Evolutionary conservation across 2,888 invertebrate genomes (phyloP).

Genomic region (Altica lythri): DNA sequence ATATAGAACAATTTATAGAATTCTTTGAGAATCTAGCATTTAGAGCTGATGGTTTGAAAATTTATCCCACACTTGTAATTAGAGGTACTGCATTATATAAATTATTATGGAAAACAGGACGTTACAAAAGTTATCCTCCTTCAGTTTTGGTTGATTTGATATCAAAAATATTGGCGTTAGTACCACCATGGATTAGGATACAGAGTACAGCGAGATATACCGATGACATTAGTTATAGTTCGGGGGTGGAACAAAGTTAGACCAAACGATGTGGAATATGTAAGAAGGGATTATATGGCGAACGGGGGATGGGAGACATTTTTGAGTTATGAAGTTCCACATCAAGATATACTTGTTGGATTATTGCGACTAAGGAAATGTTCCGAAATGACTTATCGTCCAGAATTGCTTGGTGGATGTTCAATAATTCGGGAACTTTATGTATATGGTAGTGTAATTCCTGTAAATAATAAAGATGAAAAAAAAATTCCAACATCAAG

Average conservation of each 20-base stretch:
- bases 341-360: conserved; percentile 96
- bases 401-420: conserved; percentile 61
- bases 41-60: conserved; percentile 95
- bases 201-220: conserved; percentile 97
- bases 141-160: conserved; percentile 92
- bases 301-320: conserved; percentile 99
- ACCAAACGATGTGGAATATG: conserved; percentile 89
- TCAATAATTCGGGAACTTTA: conserved; percentile 97
- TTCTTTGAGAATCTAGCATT: conserved; percentile 96
- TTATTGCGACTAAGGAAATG: conserved; percentile 64
- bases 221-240: conserved; percentile 93
- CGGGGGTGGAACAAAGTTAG: conserved; percentile 97
- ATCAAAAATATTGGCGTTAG: conserved; percentile 89
- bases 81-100: conserved; percentile 99
- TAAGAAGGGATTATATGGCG: conserved; percentile 93
- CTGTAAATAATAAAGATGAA: conserved; percentile 84
- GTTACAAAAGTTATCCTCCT: conserved; percentile 96
- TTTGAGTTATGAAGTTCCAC: conserved; percentile 95
- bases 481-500: conserved; percentile 99
- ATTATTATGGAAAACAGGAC: conserved; percentile 96
- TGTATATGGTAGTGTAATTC: conserved; percentile 98
- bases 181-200: conserved; percentile 99
- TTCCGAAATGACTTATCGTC: conserved; percentile 59
- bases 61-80: conserved; percentile 98
- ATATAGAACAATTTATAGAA: conserved; percentile 92